These are phyloP conservation scores for Cosmorhoe ocellata DNA, from an alignment of 2,888 invertebrate species.

Conservation along the genomic window DNA sequence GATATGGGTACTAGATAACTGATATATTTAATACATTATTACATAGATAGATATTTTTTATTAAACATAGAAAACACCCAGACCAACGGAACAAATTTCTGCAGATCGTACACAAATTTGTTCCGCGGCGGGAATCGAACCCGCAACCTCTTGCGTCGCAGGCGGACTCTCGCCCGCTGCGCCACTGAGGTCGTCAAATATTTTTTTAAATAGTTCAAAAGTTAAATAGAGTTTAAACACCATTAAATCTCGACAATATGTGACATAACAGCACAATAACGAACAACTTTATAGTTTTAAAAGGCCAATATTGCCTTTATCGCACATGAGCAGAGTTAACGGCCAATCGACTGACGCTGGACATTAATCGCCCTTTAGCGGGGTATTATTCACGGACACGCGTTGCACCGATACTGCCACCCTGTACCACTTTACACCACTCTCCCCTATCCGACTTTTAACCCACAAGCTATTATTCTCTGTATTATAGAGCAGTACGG, in stretches of 20 bases:
- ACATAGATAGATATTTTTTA: too few relatives aligned
- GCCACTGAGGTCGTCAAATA: too few relatives aligned
- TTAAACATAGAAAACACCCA: too few relatives aligned
- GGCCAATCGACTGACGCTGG: constrained; percentile 59
- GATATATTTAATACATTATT: too few relatives aligned
- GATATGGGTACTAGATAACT: too few relatives aligned
- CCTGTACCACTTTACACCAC: constrained; percentile 57
- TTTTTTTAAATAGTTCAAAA: too few relatives aligned
- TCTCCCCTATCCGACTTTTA: constrained; percentile 30
- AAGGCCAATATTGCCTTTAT: constrained; percentile 36
- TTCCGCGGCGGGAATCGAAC: too few relatives aligned
- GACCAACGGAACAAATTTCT: too few relatives aligned
- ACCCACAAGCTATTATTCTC: constrained; percentile 32
- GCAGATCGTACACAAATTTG: too few relatives aligned
- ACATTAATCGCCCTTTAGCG: constrained; percentile 79
- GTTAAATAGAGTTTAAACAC: constrained; percentile 2
- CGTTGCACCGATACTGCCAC: constrained; percentile 69
- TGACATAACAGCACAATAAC: constrained; percentile 5
- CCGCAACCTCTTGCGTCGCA: too few relatives aligned
- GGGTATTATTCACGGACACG: constrained; percentile 80
- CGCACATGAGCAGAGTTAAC: constrained; percentile 49
- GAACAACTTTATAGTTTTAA: constrained; percentile 30
- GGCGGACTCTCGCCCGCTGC: too few relatives aligned
- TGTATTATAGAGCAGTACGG: constrained; percentile 18
- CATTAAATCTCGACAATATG: constrained; percentile 11